These are phyloP conservation scores for Melieria omissa DNA, from an alignment of 2,888 invertebrate species.

Conservation along the genomic window DNA sequence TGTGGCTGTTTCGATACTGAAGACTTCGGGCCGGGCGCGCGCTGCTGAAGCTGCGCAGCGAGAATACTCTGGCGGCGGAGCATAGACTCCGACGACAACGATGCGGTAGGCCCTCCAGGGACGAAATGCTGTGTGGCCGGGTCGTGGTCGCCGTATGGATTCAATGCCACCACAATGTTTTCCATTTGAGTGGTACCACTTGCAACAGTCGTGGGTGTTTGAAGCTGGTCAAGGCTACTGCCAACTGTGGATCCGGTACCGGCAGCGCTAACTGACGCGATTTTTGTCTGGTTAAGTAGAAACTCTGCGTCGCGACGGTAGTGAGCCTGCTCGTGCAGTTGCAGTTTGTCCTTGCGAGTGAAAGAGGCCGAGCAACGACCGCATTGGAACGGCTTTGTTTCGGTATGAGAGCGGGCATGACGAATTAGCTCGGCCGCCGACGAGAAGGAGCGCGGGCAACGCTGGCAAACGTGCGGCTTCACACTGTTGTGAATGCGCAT, in stretches of 20 bases:
- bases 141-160: conserved; percentile 50
- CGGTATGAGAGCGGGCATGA: conserved; percentile 76
- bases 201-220: background rate
- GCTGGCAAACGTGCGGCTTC: conserved; percentile 78
- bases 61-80: conserved; percentile 59
- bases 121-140: conserved; percentile 26
- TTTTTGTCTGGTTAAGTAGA: conserved; percentile 45
- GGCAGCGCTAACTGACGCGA: conserved; percentile 36
- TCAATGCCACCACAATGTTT: conserved; percentile 49
- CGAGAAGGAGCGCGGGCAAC: conserved; percentile 79
- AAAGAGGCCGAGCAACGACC: conserved; percentile 75
- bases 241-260: background rate
- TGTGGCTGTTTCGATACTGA: conserved; percentile 37
- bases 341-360: conserved; percentile 75
- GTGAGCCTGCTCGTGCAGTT: conserved; percentile 75
- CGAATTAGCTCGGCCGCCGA: conserved; percentile 75
- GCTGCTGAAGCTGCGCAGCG: conserved; percentile 40
- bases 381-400: conserved; percentile 75
- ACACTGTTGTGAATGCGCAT: conserved; percentile 78
- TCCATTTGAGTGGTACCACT: conserved; percentile 31
- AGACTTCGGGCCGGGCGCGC: conserved; percentile 16
- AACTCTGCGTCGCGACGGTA: conserved; percentile 54
- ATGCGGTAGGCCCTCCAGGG: background rate
- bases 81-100: conserved; percentile 45
- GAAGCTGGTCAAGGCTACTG: background rate